Base-by-base conservation (phyloP, 2,888 invertebrate genomes). In the Drosophila demipolita region DNA sequence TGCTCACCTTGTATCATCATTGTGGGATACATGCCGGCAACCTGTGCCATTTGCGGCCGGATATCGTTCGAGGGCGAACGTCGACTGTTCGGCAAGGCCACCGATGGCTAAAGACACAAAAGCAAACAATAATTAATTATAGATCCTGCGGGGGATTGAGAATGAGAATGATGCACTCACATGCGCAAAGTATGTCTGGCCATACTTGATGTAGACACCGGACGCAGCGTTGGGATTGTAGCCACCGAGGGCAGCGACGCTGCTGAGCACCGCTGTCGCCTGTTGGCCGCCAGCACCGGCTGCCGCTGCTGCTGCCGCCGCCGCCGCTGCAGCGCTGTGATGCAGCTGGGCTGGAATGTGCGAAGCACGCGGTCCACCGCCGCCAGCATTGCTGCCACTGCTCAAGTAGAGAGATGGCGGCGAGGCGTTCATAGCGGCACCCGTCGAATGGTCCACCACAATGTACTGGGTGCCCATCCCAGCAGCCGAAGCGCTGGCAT, bases 201-300 rank as follows among this genome's bases (percentile, higher is more conserved):
- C 93, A 76, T 93, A 93, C 90, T 93, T 93, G 53, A 93, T 88
- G 80, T 93, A 93, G 71, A 93, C 92, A 91, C 93, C 91, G 92
- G 92, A 94, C 93, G 76, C 82, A 35, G 62, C 87, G 45, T 85
- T 88, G 40, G 92, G 90, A 94, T 95, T 88, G 93, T 94, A 73
- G 93, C 94, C 87, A 93, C 95, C 89, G 93, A 95, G 78, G 32
- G 90, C 82, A 26, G 86, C 91, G 49, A 89, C 87, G 92, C 87
- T 83, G 55, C 87, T 89, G 26, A 90, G 78, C 61, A 87, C 74
- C 42, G 89, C 90, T 29, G 90, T 86, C 89, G 92, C 15, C 64
- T 89, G 89, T 32, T 90, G 87, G 52, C 70, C 71, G 53, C 82
- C 82, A 65, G 89, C 84, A 33, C 91, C 0, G 78, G 92, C 92